Evolutionary conservation across 2,113 vertebrate species (phyloP), one percentile per base, ranked within the genome.

Genomic region (Passerina amoena): DNA sequence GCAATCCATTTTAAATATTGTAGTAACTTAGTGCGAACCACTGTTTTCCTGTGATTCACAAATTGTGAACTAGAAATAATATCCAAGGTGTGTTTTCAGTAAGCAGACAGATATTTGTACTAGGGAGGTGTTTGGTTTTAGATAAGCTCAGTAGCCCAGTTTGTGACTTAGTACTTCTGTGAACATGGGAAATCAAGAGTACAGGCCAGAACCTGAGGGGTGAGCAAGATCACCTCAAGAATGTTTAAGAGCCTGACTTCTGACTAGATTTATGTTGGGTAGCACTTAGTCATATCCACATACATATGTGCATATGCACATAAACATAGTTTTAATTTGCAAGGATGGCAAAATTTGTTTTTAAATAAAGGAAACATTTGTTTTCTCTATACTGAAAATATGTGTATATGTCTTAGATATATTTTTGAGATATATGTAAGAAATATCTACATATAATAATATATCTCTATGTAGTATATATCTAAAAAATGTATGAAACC

Each of bases 21-120:
- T 63, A 31, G 30, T 35, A 57, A 31, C 40, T 65, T 65, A 23
- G 8, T 47, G 33, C 64, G 48, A 24, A 24, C 16, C 50, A 57
- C 28, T 37, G 4, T 76, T 92, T 76, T 88, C 27, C 53, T 30
- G 8, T 82, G 77, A 82, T 21, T 22, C 38, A 51, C 53, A 65
- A 91, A 7, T 4, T 30, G 14, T 57, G 23, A 50, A 60, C 31
- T 23, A 40, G 17, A 65, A 79, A 47, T 82, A 42, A 45, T 35
- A 63, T 19, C 53, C n/a, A 33, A 42, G 11, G 4, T 70, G 18
- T 3, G 8, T 20, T 88, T 94, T 82, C 0, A 0, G 11, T 50
- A 68, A 27, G 17, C 35, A 59, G 73, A 12, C 25, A 27, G 33
- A 8, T 75, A 6, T 66, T 71, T 47, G 33, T 77, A 45, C 12